Percentiles rank a stretch among this genome's conserved stretches.
These are phyloP conservation scores for Acropternis orthonyx DNA, from an alignment of 2,797 vertebrate species.

Conservation along the genomic window DNA sequence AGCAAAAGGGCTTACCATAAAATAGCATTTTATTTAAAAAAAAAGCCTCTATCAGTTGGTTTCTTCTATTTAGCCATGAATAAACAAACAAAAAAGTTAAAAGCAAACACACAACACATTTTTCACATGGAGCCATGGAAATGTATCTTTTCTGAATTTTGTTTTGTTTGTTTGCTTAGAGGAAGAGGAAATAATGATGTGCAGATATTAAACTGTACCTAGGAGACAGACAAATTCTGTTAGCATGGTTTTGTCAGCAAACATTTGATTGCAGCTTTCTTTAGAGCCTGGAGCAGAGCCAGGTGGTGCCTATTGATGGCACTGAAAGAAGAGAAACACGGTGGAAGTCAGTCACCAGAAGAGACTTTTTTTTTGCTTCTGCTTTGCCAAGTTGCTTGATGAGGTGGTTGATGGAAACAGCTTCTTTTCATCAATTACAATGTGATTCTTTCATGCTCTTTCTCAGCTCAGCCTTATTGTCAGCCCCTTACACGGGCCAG, in stretches of 20 bases:
- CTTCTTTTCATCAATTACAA: conserved; percentile 24
- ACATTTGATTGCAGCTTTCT: conserved; percentile 13
- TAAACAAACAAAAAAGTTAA: not conserved
- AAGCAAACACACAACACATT: not conserved
- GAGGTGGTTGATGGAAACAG: conserved; percentile 49
- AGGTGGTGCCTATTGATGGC: not conserved
- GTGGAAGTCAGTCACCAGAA: conserved; percentile 47
- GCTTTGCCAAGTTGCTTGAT: conserved; percentile 39
- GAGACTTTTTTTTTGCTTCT: conserved; percentile 6
- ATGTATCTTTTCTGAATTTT: not conserved
- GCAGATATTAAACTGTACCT: not conserved
- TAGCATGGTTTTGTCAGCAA: not conserved
- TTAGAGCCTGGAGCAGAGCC: conserved; percentile 36
- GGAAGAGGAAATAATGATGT: not conserved
- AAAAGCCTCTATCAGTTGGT: not conserved
- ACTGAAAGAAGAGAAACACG: not conserved
- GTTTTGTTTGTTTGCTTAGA: not conserved
- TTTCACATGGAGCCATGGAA: not conserved
- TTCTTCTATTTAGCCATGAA: not conserved
- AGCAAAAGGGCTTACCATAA: not conserved
- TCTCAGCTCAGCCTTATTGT: conserved; percentile 18
- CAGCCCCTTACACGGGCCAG: not conserved
- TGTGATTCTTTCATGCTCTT: conserved; percentile 26
- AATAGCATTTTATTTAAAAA: not conserved
- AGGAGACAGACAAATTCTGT: not conserved